Evolutionary conservation across 2,797 vertebrate species (phyloP), one percentile per base, ranked within the genome.

Genomic region (Urocyon cinereoargenteus): DNA sequence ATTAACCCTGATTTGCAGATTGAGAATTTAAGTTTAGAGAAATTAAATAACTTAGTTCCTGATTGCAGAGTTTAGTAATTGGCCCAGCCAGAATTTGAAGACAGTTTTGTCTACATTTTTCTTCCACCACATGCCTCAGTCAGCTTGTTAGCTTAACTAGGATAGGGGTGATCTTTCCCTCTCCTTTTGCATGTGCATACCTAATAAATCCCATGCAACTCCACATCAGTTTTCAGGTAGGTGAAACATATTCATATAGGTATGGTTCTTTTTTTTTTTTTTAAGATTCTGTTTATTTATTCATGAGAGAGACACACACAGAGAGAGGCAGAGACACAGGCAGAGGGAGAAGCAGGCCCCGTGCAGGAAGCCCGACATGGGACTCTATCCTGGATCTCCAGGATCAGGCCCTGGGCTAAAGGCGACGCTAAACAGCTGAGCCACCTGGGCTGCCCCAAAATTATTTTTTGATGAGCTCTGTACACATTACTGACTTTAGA

Each of bases 21-120:
- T 87, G 84, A 94, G 73, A 97, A 55, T 83, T 40, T 21, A 95
- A 73, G 62, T 85, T 95, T 45, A 49, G 96, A 89, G 70, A 93
- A 96, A 91, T 77, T 24, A 84, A 92, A 51, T 62, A 64, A 82
- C 82, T 86, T 86, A 45, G 57, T 95, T 96, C 79, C 75, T 93
- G 62, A 81, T 93, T 91, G 85, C 84, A 87, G 70, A 92, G 70
- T 84, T 87, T 93, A 70, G 78, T 66, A 14, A 36, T 61, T 91
- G 82, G 77, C 57, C 85, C 64, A 90, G 55, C 36, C 21, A 45
- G 66, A 78, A 73, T 45, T 78, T 7, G 34, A 90, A 77, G 72
- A 85, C 92, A 86, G 21, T 49, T n/a, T 78, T 86, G 75, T 53
- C 36, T 11, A 73, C n/a, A 26, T 51, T 83, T 75, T 86, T 59